phyloP scores from a whole-genome alignment of 1,140 invertebrate species.

The Stenopsyche tienmushanensis region DNA sequence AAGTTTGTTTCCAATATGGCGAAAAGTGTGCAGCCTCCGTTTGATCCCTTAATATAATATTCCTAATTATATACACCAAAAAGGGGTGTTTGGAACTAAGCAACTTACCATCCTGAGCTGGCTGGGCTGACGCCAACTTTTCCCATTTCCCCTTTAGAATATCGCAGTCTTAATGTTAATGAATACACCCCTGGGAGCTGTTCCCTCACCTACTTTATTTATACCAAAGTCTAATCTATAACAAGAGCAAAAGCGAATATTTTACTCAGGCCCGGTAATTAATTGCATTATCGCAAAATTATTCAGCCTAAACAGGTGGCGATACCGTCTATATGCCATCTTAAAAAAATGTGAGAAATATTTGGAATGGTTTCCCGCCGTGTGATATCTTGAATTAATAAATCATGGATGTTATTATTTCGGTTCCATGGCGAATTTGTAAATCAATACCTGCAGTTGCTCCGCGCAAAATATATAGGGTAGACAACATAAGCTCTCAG shows the following conservation, averaged over 20 bases:
- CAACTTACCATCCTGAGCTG: constrained; percentile 25
- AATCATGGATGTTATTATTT: background rate
- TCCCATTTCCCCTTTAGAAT: constrained; percentile 36
- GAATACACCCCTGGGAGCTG: constrained; percentile 37
- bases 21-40: constrained; percentile 7
- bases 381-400: too few species aligned
- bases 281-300: background rate
- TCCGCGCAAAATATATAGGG: background rate
- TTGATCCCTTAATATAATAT: constrained; percentile 39
- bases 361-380: too few species aligned
- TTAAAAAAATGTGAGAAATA: too few species aligned
- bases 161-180: constrained; percentile 39
- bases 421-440: background rate
- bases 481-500: constrained; percentile 33
- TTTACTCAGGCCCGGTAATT: background rate
- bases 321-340: too few species aligned
- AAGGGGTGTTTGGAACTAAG: constrained; percentile 27
- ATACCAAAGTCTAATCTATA: constrained; percentile 34
- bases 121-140: constrained; percentile 27
- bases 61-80: constrained; percentile 34
- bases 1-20: background rate
- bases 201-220: constrained; percentile 39
- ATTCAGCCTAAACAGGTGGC: too few species aligned
- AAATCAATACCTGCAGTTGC: constrained; percentile 22
- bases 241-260: constrained; percentile 27